Evolutionary conservation across 23 tunicate species (phyloP).

Genomic region (Halocynthia roretzi): DNA sequence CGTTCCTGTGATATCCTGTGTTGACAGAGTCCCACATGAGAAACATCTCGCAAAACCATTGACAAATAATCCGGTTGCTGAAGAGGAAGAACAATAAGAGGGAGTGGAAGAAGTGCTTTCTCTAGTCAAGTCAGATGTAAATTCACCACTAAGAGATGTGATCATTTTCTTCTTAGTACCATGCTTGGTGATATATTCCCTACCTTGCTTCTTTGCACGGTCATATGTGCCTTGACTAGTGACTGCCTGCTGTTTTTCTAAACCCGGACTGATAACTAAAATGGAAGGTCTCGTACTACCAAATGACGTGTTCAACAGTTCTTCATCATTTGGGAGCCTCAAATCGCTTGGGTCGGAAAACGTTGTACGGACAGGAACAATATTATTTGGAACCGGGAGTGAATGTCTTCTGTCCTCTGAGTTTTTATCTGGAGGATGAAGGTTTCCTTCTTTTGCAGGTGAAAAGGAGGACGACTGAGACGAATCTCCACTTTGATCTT

Average conservation of each 20-base stretch:
- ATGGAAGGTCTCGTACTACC: conserved; percentile 3
- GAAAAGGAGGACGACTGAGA: conserved; percentile 16
- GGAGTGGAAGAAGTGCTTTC: background rate
- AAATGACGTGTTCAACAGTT: too few species aligned
- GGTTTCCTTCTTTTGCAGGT: background rate
- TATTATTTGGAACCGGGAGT: conserved; percentile 26
- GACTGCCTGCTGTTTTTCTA: background rate
- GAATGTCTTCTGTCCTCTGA: conserved; percentile 29
- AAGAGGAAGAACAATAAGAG: background rate
- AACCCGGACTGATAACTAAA: background rate
- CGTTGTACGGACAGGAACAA: conserved; percentile 6
- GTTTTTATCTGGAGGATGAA: conserved; percentile 2
- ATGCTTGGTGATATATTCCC: background rate
- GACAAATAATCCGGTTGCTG: background rate
- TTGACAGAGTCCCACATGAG: conserved; percentile 58
- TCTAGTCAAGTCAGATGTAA: background rate
- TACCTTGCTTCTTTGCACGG: background rate
- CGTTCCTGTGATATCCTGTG: conserved; percentile 14
- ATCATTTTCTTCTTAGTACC: background rate
- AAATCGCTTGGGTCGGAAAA: conserved; percentile 25
- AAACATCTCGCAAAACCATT: conserved; percentile 47
- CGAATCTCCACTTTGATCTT: background rate
- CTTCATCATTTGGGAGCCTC: background rate
- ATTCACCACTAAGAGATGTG: background rate
- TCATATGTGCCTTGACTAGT: conserved; percentile 3